phyloP scores from a whole-genome alignment of 1,140 invertebrate species.

The Cheumatopsyche charites region DNA sequence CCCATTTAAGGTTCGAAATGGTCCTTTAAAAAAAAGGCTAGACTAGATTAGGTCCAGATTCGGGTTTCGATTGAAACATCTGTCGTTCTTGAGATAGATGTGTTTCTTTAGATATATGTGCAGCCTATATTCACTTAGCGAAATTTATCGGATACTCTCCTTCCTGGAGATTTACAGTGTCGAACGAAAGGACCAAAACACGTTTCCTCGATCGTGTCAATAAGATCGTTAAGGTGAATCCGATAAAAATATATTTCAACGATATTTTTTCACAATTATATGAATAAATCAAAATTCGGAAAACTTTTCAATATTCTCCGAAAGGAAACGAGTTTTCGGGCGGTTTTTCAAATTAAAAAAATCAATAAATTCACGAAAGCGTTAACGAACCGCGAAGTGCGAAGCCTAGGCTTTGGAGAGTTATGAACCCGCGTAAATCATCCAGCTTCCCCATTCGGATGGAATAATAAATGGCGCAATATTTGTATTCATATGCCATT shows the following conservation, averaged over 20 bases:
- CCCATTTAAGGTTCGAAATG: not conserved
- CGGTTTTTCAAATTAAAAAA: no score
- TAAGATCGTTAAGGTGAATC: no score
- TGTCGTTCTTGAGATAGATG: conserved; percentile 3
- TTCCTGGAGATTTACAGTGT: no score
- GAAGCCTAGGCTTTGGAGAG: not conserved
- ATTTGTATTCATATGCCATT: conserved; percentile 37
- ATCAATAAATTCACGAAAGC: not conserved
- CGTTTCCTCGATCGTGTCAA: no score
- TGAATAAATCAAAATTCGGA: no score
- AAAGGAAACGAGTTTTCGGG: no score
- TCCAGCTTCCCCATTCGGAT: conserved; percentile 15
- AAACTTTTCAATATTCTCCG: no score
- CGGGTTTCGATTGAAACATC: conserved; percentile 17
- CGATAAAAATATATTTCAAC: not conserved
- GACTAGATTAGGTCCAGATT: conserved; percentile 15
- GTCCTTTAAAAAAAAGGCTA: not conserved
- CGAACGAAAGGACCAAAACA: no score
- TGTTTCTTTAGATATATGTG: not conserved
- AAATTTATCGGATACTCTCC: conserved; percentile 1
- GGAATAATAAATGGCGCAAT: conserved; percentile 35
- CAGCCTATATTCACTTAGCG: not conserved
- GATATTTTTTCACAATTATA: no score
- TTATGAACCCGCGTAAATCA: conserved; percentile 31
- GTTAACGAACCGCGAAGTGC: not conserved